Evolutionary conservation across 2,113 vertebrate genomes (phyloP).

Genomic region (Orcinus orca): DNA sequence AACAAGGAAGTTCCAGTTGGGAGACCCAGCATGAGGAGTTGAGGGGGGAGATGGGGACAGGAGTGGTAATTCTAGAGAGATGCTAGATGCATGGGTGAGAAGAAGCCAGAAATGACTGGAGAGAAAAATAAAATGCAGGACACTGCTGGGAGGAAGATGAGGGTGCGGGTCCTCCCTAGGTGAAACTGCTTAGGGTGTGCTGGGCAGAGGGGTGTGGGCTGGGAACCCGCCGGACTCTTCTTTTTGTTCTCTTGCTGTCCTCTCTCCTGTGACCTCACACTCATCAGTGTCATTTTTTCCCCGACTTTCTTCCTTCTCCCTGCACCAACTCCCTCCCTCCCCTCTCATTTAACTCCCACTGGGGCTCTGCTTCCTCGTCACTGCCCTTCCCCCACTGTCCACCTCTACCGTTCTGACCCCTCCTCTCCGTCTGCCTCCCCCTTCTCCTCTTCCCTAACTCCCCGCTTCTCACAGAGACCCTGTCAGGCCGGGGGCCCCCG

Average conservation of each 20-base stretch:
- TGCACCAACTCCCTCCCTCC: neutral
- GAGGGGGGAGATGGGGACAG: neutral
- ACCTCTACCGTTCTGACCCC: neutral
- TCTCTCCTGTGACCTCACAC: neutral
- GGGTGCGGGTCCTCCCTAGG: neutral
- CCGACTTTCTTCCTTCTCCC: neutral
- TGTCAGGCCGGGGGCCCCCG: constrained; percentile 85
- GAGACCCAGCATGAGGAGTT: neutral
- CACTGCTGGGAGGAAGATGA: neutral
- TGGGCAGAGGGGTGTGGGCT: neutral
- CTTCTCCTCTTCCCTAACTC: neutral
- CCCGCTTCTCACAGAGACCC: constrained; percentile 83
- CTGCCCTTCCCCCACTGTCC: no score
- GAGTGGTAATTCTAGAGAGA: neutral
- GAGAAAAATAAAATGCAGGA: neutral
- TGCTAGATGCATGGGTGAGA: neutral
- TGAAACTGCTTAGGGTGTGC: neutral
- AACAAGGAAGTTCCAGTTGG: neutral
- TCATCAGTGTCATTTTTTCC: neutral
- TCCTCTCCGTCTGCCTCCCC: neutral
- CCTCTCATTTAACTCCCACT: no score
- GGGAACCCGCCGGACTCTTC: neutral
- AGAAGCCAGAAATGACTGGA: neutral
- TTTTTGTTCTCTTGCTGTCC: neutral
- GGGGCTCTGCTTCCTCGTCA: neutral